Evolutionary conservation across 2,113 vertebrate genomes (phyloP), one percentile per base, ranked within the genome.

Genomic region (Butorides virescens): DNA sequence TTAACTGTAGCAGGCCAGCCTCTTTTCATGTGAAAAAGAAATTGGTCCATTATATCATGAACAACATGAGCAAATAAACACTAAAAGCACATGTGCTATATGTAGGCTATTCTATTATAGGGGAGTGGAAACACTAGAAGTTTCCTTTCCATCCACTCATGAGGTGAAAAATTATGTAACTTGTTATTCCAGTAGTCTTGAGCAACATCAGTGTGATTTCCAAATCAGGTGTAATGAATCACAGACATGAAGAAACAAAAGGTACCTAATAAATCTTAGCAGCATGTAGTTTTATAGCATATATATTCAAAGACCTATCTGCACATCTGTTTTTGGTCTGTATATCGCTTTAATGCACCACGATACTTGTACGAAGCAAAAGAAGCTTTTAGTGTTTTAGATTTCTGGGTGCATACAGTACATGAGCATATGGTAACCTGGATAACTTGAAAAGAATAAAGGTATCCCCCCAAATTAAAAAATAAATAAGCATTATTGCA

Each of bases 101-200:
- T 0, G 1, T 27, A 55, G 52, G 16, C 19, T 52, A 49, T 10
- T 67, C 42, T 47, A n/a, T 25, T 75, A 25, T 0, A 56, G 44
- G 23, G 56, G 21, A 85, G 56, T 11, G 52, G 26, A 87, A 91
- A 72, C 36, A 34, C 34, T 82, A 8, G 2, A 55, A 76, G 25
- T 59, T 87, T 91, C 29, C 36, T 44, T 92, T 81, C 49, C 13
- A 37, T 68, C 49, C 71, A 61, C 37, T 67, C 34, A 9, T 19
- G n/a, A 80, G 34, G 23, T 76, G 50, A 83, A 47, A 3, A 17
- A 10, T 29, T 81, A 83, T 50, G 30, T 58, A 86, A 88, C 29
- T 59, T 34, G 16, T 23, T 79, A 83, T 36, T 86, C 36, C 46
- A 36, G 7, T 88, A 25, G 56, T 66, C 46, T 66, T 47, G 16